Conservation (phyloP, 2,888 invertebrate species). For the Drepana falcataria region DNA sequence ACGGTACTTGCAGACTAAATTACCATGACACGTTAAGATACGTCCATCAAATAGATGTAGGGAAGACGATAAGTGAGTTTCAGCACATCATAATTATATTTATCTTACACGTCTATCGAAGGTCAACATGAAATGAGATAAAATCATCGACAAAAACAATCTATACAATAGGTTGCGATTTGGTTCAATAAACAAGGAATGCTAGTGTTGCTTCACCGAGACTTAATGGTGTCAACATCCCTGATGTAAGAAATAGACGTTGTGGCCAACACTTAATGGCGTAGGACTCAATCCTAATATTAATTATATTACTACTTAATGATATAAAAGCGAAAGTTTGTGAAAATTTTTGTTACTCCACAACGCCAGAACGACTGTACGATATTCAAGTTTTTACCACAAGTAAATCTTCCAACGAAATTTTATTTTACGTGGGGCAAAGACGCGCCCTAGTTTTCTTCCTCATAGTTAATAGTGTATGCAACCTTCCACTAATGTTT, state of each 20-base stretch:
- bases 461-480: no score
- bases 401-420: no score
- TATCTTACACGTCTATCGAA: not conserved
- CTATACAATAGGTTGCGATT: not conserved
- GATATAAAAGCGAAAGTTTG: no score
- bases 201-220: not conserved
- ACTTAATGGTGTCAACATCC: not conserved
- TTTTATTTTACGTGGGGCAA: no score
- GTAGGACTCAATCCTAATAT: no score
- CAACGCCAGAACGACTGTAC: no score
- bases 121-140: not conserved
- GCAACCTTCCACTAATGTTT: no score
- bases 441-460: no score
- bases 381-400: no score
- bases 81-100: not conserved
- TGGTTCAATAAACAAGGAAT: not conserved
- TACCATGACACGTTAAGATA: not conserved
- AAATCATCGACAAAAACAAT: not conserved
- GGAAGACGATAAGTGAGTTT: not conserved
- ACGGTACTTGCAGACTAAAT: not conserved
- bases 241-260: not conserved
- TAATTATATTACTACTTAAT: no score
- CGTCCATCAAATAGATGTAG: not conserved
- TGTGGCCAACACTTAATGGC: no score
- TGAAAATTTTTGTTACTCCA: no score